Evolutionary conservation across 2,113 vertebrate species (phyloP), one percentile per base, ranked within the genome.

Genomic region (Aythya baeri): DNA sequence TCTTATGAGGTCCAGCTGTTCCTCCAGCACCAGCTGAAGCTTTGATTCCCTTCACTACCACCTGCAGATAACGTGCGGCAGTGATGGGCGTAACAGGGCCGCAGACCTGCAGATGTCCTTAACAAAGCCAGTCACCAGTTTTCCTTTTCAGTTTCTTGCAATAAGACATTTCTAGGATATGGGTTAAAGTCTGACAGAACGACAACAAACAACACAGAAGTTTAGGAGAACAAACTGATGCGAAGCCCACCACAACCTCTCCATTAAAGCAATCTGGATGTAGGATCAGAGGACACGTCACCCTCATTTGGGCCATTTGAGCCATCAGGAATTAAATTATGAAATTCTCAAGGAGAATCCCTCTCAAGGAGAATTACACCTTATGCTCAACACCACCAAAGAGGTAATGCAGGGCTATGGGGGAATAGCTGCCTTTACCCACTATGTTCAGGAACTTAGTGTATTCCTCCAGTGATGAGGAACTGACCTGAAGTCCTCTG

Each of bases 61-160:
- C 59, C 70, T 61, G 67, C 57, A 55, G 76, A 17, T 18, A 26
- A 46, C 0, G 1, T 5, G 18, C 27, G 11, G 29, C 49, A 49
- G 29, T 0, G 1, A 31, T 8, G 10, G 1, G 9, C 7, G 18
- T 11, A 23, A 49, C n/a, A 17, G 49, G 3, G 29, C 36, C 46
- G 20, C 46, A 10, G 41, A 54, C n/a, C 66, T 63, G 0, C 0
- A n/a, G 43, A 29, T 41, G 17, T 13, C 46, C 63, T 25, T 16
- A 13, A 29, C 26, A 31, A 55, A 46, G 58, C 9, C 84, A 82
- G 38, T 9, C 43, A 36, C 14, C 43, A 9, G 11, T 1, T 34
- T 61, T 61, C 31, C 43, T 55, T 25, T 57, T 16, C 49, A 44
- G 36, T 46, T 76, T 20, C 65, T 26, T 23, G 38, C 59, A 85